Base-by-base conservation (phyloP, 1,140 invertebrate genomes). In the Drosophila watanabei region DNA sequence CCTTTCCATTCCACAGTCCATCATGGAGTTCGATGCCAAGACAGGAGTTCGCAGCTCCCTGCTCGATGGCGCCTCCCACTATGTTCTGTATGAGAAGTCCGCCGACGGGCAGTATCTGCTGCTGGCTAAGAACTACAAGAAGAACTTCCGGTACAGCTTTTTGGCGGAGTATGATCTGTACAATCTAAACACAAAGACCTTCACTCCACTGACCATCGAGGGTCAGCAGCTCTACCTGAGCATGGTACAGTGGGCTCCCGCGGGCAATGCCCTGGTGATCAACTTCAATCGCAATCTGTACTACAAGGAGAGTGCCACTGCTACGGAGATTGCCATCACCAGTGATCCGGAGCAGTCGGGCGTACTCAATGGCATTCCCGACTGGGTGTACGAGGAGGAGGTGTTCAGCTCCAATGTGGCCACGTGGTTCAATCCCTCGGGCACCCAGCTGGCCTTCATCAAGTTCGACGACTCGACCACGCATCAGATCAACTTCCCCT, bases 351-450 rank as follows among this genome's bases (percentile, higher is more conserved):
- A 95, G 2, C 91, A 94, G 7, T 92, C 93, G 0, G 95, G 94
- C 14, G 94, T 98, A 76, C 97, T 96, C 92, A 98, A 98, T 91
- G 96, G 96, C 59, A 94, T 96, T 57, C 94, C 96, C 11, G 96
- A 97, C 79, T 97, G 96, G 96, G 96, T 97, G 18, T 97, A 97
- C 80, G 96, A 97, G 95, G 98, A 99, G 96, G 98, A 99, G 93
- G 96, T 99, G 8, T 95, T 99, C 87, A 95, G 95, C 76, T 96
- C 96, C 1, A 97, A 97, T 65, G 95, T 96, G 80, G 98, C 98
- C 1, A 92, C 98, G 10, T 99, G 98, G 98, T 98, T 98, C 93
- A 98, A 98, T 30, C 95, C 96, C 0, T 94, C 96, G 81, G 97
- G 97, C 7, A 95, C 93, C n/a, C 96, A 95, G 84, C 81, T 99